Conservation (phyloP, 2,888 invertebrate species). For the Heliconius cydno region DNA sequence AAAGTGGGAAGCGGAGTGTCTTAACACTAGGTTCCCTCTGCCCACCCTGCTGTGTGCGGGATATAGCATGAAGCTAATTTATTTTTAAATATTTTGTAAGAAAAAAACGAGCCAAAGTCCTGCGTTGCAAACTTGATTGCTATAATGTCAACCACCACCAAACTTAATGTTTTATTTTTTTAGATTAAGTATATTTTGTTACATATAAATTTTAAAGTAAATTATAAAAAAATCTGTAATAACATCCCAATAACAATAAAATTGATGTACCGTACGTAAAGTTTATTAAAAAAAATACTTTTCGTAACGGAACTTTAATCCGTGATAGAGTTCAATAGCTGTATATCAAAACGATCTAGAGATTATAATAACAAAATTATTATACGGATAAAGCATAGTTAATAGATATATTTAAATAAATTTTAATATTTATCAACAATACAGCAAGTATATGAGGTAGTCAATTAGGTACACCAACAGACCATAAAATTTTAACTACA, state of each 20-base stretch:
- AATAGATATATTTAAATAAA: slow-evolving; percentile 7
- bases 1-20: no score
- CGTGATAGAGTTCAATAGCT: background rate
- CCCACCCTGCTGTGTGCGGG: no score
- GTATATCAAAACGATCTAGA: background rate
- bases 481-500: slow-evolving; percentile 17
- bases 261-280: background rate
- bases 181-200: background rate
- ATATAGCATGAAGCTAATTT: no score
- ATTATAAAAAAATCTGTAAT: background rate
- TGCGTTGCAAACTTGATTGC: no score
- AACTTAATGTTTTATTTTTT: background rate
- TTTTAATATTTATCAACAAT: background rate
- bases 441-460: background rate
- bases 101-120: no score
- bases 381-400: background rate
- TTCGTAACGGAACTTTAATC: background rate
- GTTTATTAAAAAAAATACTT: background rate
- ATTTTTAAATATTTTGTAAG: no score
- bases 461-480: slow-evolving; percentile 4
- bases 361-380: background rate
- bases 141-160: no score
- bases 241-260: background rate
- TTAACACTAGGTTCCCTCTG: no score
- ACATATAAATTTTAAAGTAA: background rate